Conservation (phyloP, 1,140 invertebrate species). For the Gonioctena quinquepunctata region DNA sequence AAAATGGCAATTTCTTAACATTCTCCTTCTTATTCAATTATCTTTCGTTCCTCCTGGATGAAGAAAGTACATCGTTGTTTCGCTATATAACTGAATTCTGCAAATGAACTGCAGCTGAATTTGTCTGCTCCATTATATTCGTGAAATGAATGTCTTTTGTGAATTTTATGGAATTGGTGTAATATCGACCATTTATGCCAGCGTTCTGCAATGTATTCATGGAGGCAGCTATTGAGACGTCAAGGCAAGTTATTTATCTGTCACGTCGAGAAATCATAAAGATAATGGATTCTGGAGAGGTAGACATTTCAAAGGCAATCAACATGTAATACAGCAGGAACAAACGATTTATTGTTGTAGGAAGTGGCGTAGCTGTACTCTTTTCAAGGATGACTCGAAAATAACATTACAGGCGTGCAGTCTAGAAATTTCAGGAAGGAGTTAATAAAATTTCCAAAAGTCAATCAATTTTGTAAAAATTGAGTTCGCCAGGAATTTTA, state of each 20-base stretch:
- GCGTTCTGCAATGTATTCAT: conserved; percentile 9
- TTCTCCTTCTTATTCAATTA: background rate
- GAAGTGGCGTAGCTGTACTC: too few relatives aligned
- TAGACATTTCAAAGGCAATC: conserved; percentile 13
- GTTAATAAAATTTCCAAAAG: too few relatives aligned
- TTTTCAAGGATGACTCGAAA: too few relatives aligned
- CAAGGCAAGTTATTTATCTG: conserved; percentile 18
- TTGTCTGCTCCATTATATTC: background rate
- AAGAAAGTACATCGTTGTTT: background rate
- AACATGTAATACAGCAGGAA: conserved; percentile 5
- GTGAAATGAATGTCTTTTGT: conserved; percentile 8
- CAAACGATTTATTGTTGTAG: background rate
- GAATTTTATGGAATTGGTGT: conserved; percentile 18
- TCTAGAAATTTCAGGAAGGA: too few relatives aligned
- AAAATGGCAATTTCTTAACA: background rate
- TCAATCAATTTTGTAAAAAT: too few relatives aligned
- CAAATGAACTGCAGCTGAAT: conserved; percentile 1
- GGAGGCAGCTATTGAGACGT: conserved; percentile 11
- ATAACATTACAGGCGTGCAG: too few relatives aligned
- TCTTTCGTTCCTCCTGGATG: background rate
- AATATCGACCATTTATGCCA: conserved; percentile 15
- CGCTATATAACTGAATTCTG: background rate
- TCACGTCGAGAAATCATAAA: conserved; percentile 17
- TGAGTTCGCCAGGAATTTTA: too few relatives aligned
- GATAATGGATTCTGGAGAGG: conserved; percentile 11